Base-by-base conservation (phyloP, 2,888 invertebrate genomes). In the Idaea straminata region DNA sequence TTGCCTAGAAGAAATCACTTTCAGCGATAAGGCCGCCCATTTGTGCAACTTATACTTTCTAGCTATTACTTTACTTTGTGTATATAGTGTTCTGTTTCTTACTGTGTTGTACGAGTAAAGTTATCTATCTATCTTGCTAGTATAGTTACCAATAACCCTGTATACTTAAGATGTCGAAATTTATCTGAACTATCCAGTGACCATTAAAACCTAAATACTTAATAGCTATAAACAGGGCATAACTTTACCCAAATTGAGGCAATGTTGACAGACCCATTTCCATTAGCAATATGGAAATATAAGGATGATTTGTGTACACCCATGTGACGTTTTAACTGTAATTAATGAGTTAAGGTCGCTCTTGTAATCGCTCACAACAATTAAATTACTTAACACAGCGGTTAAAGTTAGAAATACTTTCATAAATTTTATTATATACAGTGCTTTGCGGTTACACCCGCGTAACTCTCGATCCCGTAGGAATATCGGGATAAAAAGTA, bases 241-340 rank as follows among this genome's bases (percentile, higher is more conserved):
- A 47, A 47, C 47, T 47, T 47, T 0, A 47, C 47, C 47, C 47
- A 13, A 47, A 47, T 47, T 47, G 47, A 47, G 47, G 47, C 47
- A 47, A 47, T 47, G 47, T 47, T 47, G 47, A 47, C 47, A 13
- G 47, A 47, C 47, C 47, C 47, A 47, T 47, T 47, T 47, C 47
- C 47, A 47, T 47, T 47, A 47, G 47, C 47, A 47, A 47, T 47
- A 47, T 47, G 47, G 47, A 47, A 47, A 47, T 47, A 47, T 47
- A 47, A 47, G 47, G 47, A 47, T 47, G 47, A 47, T 47, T 47
- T 47, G 47, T 47, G 47, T 47, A 47, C 25, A 25, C 47, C 47
- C 47, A 47, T 47, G 47, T 47, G 47, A 47, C 47, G 13, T 47
- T 47, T 47, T 47, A 47, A 47, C 47, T 47, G 47, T 47, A 47